Evolutionary conservation across 2,888 invertebrate genomes (phyloP), one percentile per base, ranked within the genome.

Genomic region (Arctia plantaginis): DNA sequence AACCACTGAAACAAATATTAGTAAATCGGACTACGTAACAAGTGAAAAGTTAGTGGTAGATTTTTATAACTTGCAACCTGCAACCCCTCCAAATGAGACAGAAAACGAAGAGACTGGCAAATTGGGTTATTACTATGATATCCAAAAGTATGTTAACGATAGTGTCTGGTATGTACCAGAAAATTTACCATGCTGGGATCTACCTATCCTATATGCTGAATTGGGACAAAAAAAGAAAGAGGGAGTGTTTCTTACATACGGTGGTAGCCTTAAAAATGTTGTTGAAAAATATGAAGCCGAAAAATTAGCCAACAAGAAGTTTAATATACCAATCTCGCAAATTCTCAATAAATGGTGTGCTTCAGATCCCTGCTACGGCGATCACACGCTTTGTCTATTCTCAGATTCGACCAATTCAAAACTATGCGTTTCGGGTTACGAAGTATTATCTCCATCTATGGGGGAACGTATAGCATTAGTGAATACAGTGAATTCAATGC

Each of bases 351-450:
- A 92, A 80, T 95, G 95, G 95, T 95, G 95, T 84, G 86, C 85
- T 51, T 86, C 86, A 18, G 85, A 89, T 65, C 95, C 95, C 18
- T 95, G 95, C 74, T 95, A 90, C 77, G 94, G 92, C 13, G 95
- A 95, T 81, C 95, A 95, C 80, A 94, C 93, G 3, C 89, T 95
- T n/a, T 95, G 95, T 80, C 81, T 94, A 12, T 95, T 93, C 74
- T 75, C 90, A 33, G 82, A 85, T 13, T 84, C 85, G 59, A 71
- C 23, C 1, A 76, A 88, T 75, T 90, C 94, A n/a, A 85, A 82
- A 71, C 83, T 93, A 79, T 95, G 95, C 80, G 87, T 87, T 20
- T 75, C 74, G 15, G 80, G 78, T 6, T 95, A 94, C 76, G 81
- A 44, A 73, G 92, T 95, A 3, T 71, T 71, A 3, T 80, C 77